Conservation (phyloP, 23 tunicate genomes). For the Corella eumyota region DNA sequence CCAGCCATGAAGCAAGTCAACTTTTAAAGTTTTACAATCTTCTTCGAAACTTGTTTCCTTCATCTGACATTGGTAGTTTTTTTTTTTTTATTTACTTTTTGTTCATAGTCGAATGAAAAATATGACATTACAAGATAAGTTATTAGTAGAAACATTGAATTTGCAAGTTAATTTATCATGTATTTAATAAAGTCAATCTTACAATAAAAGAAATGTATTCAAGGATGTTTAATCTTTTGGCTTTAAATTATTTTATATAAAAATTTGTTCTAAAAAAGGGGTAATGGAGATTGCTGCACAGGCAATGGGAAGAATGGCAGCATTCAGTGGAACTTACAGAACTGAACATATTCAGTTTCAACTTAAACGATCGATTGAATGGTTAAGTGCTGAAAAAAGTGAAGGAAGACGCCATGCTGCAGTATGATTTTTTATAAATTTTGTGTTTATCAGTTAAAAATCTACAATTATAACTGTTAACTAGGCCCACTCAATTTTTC, state of each 20-base stretch:
- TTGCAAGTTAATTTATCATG: neutral
- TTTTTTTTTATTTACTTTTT: neutral
- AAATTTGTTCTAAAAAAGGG: constrained; percentile 6
- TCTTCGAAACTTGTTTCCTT: constrained; percentile 51
- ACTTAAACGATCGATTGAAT: constrained; percentile 67
- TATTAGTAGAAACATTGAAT: neutral
- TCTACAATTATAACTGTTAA: too few relatives aligned
- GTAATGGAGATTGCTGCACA: constrained; percentile 94
- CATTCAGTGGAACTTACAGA: constrained; percentile 67
- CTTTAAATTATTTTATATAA: neutral
- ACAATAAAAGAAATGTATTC: too few relatives aligned
- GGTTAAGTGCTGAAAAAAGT: constrained; percentile 54
- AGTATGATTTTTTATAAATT: constrained; percentile 20
- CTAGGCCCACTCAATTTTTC: too few relatives aligned
- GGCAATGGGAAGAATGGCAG: constrained; percentile 78
- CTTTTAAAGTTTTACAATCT: constrained; percentile 36
- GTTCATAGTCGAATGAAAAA: too few relatives aligned
- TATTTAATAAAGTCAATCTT: too few relatives aligned
- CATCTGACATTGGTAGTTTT: constrained; percentile 52
- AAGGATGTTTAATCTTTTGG: too few relatives aligned
- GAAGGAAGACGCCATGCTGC: constrained; percentile 70
- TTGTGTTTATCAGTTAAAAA: too few relatives aligned
- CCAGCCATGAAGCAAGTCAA: constrained; percentile 50
- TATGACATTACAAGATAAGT: too few relatives aligned
- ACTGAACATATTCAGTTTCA: constrained; percentile 77